phyloP scores from a whole-genome alignment of 2,113 vertebrate species.

The Antigone vipio region DNA sequence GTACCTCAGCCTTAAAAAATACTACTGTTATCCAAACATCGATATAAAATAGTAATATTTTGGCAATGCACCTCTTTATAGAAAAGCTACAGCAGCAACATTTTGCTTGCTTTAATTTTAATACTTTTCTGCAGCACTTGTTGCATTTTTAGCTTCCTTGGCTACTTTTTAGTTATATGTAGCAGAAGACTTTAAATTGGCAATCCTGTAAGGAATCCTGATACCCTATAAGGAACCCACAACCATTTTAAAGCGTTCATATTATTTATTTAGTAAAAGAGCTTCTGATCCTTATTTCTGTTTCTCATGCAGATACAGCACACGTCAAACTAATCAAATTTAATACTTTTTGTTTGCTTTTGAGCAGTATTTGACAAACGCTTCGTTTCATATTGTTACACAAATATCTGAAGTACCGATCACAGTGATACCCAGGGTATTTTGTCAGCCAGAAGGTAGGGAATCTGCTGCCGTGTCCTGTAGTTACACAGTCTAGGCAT shows the following conservation, averaged over 20 bases:
- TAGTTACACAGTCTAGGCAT: neutral
- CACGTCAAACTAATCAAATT: neutral
- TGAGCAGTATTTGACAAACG: neutral
- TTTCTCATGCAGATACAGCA: neutral
- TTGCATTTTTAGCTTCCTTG: conserved; percentile 44
- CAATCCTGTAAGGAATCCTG: neutral
- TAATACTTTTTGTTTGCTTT: neutral
- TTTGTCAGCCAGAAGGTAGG: neutral
- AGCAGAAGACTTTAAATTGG: neutral
- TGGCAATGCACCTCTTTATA: neutral
- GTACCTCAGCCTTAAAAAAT: neutral
- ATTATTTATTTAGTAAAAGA: neutral
- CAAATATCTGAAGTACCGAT: neutral
- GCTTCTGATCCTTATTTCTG: neutral
- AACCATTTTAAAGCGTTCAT: neutral
- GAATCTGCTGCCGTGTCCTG: neutral
- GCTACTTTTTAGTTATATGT: neutral
- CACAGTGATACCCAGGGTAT: neutral
- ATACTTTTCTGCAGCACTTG: conserved; percentile 40
- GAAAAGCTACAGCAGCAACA: neutral
- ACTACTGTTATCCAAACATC: neutral
- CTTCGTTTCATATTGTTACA: neutral
- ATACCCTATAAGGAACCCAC: neutral
- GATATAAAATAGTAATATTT: neutral
- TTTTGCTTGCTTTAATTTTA: neutral